Evolutionary conservation across 2,113 vertebrate genomes (phyloP).

Genomic region (Muscicapa adusta): DNA sequence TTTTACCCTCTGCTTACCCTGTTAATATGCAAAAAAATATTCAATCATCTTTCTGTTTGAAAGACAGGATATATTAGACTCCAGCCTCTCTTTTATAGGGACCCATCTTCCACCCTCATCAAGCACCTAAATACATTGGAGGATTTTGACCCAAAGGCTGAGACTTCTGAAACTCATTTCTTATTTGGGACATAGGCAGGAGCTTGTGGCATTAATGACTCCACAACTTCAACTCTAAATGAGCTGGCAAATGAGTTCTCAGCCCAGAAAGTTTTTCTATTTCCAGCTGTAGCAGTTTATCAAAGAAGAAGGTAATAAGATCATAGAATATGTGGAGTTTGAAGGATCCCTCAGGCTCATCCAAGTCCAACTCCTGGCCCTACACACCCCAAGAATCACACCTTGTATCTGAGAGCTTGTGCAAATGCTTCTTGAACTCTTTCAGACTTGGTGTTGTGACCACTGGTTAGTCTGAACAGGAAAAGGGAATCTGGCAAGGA

Average conservation of each 20-base stretch:
- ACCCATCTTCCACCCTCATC: background rate
- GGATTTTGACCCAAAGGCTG: background rate
- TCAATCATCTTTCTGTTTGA: background rate
- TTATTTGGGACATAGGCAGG: background rate
- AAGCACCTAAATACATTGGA: background rate
- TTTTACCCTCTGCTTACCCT: background rate
- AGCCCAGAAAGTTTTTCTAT: background rate
- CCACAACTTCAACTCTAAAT: background rate
- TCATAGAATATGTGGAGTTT: background rate
- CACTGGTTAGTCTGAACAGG: background rate
- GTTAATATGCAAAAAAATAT: background rate
- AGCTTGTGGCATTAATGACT: background rate
- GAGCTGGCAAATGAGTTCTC: background rate
- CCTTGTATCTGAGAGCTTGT: background rate
- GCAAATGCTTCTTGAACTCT: background rate
- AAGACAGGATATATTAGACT: background rate
- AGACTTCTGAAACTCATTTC: background rate
- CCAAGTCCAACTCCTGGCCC: background rate
- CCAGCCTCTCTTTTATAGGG: background rate
- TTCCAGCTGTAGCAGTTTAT: background rate
- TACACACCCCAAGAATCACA: background rate
- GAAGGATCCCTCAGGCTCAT: background rate
- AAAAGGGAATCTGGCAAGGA: background rate
- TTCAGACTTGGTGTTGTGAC: background rate
- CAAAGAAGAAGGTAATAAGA: background rate